Evolutionary conservation across 1,140 invertebrate genomes (phyloP), one percentile per base, ranked within the genome.

Genomic region (Bombus pyrosoma): DNA sequence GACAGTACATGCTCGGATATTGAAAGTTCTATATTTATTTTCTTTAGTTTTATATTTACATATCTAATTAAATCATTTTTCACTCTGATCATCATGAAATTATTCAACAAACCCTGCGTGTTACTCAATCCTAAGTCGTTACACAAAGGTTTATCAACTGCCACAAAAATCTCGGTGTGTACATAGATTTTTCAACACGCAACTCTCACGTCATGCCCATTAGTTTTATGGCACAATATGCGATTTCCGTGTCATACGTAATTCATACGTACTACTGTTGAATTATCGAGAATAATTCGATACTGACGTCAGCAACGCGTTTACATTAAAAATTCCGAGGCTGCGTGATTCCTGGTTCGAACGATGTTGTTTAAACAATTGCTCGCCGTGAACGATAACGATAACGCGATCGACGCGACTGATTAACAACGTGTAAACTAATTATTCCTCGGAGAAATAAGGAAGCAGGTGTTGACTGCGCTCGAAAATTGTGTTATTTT

Each of bases 241-340:
- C 13, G 66, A 79, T 79, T 34, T 53, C 37, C 32, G n/a, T 43
- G 62, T 59, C 47, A 25, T 12, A 37, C 13, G 32, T 18, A 41
- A 41, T 28, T 69, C 39, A 13, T 13, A 15, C 32, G 18, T 12
- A 13, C 22, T 57, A 18, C n/a, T 2, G 25, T 39, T 10, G 3
- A 69, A 77, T 68, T 22, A 53, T 53, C 66, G 22, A 77, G 68
- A 78, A 83, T 69, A 78, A 83, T 43, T 37, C 59, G 18, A 9
- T 37, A 59, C 32, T 71, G 64, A 83, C 75, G 82, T 83, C 82
- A 71, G 34, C 2, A 6, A 5, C 22, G 18, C 25, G 64, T 34
- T n/a, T 37, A 28, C 10, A 13, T 18, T 39, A 25, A 34, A 83
- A 77, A 69, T 68, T 12, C 41, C 28, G 5, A 57, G 9, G 10